Conservation (phyloP, 2,113 vertebrate genomes). For the Hippoglossus stenolepis region DNA sequence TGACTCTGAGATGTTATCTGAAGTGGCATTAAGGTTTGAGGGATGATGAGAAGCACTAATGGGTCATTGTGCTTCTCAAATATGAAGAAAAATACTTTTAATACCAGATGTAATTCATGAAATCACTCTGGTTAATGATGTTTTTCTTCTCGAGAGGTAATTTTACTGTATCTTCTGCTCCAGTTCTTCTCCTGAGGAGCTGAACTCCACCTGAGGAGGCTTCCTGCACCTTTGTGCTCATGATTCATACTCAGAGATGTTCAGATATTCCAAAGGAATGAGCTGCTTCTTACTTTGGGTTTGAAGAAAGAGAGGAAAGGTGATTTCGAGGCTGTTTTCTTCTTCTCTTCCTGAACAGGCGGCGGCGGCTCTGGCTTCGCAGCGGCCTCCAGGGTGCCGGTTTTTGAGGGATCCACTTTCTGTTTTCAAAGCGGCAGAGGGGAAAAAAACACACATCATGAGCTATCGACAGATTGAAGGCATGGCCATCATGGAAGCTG, state of each 20-base stretch:
- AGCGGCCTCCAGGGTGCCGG: constrained; percentile 76
- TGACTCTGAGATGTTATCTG: neutral
- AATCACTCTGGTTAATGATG: constrained; percentile 59
- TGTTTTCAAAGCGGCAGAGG: constrained; percentile 48
- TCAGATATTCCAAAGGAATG: neutral
- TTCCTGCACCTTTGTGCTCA: constrained; percentile 74
- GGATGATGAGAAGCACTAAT: constrained; percentile 11
- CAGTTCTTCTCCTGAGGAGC: constrained; percentile 61
- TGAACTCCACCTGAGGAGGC: constrained; percentile 58
- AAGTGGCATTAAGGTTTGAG: neutral
- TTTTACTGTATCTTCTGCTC: constrained; percentile 65
- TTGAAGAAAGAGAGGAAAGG: constrained; percentile 77
- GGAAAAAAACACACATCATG: constrained; percentile 30
- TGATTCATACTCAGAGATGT: constrained; percentile 13
- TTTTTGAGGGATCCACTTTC: constrained; percentile 81
- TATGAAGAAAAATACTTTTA: constrained; percentile 21
- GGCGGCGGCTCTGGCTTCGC: constrained; percentile 76
- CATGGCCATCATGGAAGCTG: constrained; percentile 1
- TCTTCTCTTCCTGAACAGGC: constrained; percentile 71
- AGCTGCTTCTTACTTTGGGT: constrained; percentile 77
- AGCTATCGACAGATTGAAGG: constrained; percentile 5
- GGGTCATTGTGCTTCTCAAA: constrained; percentile 14
- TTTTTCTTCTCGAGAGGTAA: neutral
- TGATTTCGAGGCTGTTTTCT: constrained; percentile 67
- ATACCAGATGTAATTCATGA: constrained; percentile 42